phyloP scores from a whole-genome alignment of 2,888 invertebrate species.

The Glaucopsyche alexis region DNA sequence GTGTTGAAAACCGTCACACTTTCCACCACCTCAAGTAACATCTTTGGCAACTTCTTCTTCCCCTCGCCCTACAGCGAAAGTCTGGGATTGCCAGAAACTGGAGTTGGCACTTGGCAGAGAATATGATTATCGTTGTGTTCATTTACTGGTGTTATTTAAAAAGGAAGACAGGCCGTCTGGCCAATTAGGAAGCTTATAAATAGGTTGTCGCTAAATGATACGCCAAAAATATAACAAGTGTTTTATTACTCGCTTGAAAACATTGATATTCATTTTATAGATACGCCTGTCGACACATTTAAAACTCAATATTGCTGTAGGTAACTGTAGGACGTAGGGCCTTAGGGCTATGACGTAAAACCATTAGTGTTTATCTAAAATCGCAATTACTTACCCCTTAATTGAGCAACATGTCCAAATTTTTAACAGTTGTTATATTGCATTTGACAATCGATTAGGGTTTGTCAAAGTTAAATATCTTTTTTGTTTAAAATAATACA shows the following conservation, averaged over 20 bases:
- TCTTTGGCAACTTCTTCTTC: too few species aligned
- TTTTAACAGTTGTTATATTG: background rate
- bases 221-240: conserved; percentile 17
- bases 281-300: background rate
- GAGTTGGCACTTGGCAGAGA: too few species aligned
- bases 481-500: background rate
- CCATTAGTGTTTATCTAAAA: background rate
- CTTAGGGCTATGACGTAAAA: conserved; percentile 3
- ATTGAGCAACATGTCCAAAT: background rate
- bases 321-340: too few species aligned
- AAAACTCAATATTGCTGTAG: too few species aligned
- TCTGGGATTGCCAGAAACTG: too few species aligned
- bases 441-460: background rate
- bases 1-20: too few species aligned
- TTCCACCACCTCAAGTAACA: too few species aligned
- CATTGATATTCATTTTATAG: background rate
- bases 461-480: background rate
- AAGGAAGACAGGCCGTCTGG: background rate
- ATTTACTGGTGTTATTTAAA: too few species aligned
- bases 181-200: conserved; percentile 4
- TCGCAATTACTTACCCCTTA: background rate
- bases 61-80: too few species aligned
- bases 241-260: background rate
- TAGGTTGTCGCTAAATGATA: background rate
- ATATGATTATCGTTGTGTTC: too few species aligned